Evolutionary conservation across 1,140 invertebrate species (phyloP).

Genomic region (Anastrepha ludens): DNA sequence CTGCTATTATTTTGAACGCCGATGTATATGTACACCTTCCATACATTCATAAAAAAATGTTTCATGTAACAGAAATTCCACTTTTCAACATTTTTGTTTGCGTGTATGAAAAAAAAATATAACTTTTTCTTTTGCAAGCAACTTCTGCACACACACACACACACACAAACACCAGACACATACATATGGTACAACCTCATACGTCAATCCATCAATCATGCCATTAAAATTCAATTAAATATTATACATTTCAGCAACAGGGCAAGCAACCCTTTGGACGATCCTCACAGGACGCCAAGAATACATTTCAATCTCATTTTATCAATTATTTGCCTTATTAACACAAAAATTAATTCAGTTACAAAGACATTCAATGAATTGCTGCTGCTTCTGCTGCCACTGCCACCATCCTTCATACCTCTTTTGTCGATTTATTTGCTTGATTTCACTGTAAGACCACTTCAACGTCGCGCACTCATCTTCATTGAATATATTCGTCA

Average conservation of each 20-base stretch:
- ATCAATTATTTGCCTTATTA: conserved; percentile 50
- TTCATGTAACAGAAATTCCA: too few species aligned
- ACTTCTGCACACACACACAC: neutral
- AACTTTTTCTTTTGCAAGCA: neutral
- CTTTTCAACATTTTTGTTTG: neutral
- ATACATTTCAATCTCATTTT: conserved; percentile 43
- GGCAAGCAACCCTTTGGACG: neutral
- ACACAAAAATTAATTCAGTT: conserved; percentile 47
- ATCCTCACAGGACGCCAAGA: neutral
- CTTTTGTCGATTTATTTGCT: neutral
- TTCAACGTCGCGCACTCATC: neutral
- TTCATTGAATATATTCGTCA: conserved; percentile 25
- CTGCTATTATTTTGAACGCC: neutral
- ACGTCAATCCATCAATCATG: conserved; percentile 18
- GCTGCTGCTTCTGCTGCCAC: neutral
- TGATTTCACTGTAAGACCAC: neutral
- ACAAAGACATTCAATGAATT: conserved; percentile 11
- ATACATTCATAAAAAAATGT: too few species aligned
- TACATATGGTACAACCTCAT: neutral
- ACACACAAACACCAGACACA: neutral
- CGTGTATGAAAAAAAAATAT: neutral
- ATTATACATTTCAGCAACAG: neutral
- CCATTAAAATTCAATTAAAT: conserved; percentile 45
- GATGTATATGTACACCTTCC: neutral
- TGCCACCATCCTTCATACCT: too few species aligned